Evolutionary conservation across 2,797 vertebrate species (phyloP).

Genomic region (Esox lucius): DNA sequence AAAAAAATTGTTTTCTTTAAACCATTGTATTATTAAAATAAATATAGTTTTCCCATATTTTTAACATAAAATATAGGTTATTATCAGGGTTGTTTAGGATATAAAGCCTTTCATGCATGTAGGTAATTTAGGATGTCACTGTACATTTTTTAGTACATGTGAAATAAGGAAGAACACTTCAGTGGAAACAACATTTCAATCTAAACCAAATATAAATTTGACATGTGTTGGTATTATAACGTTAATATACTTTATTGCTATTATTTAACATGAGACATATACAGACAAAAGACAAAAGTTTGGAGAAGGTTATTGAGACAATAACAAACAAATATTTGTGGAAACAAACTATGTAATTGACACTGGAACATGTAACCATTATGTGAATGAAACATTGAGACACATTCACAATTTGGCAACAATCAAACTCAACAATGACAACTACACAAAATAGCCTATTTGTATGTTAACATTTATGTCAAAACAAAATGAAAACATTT

Average conservation of each 20-base stretch:
- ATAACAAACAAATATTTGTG: constrained; percentile 55
- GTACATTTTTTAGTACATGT: not conserved
- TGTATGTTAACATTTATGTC: constrained; percentile 49
- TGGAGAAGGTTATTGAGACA: constrained; percentile 75
- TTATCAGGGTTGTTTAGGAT: too few species aligned
- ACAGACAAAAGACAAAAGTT: constrained; percentile 78
- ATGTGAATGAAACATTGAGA: constrained; percentile 65
- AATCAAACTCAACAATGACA: constrained; percentile 68
- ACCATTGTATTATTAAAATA: too few species aligned
- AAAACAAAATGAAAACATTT: constrained; percentile 52
- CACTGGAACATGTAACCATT: constrained; percentile 35
- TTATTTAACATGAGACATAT: constrained; percentile 78
- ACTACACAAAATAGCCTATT: constrained; percentile 46
- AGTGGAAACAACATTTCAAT: not conserved
- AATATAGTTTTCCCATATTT: too few species aligned
- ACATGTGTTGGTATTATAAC: constrained; percentile 63
- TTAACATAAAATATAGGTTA: too few species aligned
- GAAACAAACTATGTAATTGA: constrained; percentile 55
- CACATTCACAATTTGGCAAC: constrained; percentile 61
- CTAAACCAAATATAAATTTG: constrained; percentile 15
- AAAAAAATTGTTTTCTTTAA: too few species aligned
- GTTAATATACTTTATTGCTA: constrained; percentile 82
- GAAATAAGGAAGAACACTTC: not conserved
- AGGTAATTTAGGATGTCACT: too few species aligned
- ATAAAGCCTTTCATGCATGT: not conserved